phyloP scores from a whole-genome alignment of 2,888 invertebrate genomes.

The Oithona nana region DNA sequence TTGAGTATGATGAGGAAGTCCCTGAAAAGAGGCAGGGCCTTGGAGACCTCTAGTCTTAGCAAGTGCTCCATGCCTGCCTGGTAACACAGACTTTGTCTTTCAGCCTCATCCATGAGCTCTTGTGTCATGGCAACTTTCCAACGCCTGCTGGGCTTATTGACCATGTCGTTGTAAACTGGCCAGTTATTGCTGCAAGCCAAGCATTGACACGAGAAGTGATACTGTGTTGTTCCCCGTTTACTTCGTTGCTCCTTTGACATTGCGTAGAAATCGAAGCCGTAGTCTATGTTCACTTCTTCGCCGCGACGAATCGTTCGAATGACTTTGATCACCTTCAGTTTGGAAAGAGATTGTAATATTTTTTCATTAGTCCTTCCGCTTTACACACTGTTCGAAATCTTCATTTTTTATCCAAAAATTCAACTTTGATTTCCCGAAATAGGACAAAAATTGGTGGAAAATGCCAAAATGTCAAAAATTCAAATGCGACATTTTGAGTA shows the following conservation, averaged over 20 bases:
- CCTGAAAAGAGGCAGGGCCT: conserved; percentile 7
- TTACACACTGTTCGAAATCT: no score
- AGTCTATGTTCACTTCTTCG: conserved; percentile 14
- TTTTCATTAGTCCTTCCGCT: no score
- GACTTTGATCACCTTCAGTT: not conserved
- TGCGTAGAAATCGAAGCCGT: conserved; percentile 15
- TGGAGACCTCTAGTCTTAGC: not conserved
- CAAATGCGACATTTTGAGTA: no score
- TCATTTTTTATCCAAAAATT: no score
- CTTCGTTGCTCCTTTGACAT: not conserved
- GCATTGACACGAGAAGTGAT: conserved; percentile 9
- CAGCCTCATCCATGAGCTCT: conserved; percentile 1
- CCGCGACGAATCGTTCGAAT: not conserved
- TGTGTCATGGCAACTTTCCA: not conserved
- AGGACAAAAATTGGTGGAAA: no score
- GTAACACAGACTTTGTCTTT: not conserved
- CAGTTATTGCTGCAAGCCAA: conserved; percentile 5
- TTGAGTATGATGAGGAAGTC: conserved; percentile 1
- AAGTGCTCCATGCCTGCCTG: conserved; percentile 5
- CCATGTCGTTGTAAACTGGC: conserved; percentile 1
- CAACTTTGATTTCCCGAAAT: no score
- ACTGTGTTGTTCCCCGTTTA: not conserved
- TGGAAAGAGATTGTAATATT: no score
- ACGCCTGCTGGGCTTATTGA: not conserved
- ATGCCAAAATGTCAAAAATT: no score